phyloP scores from a whole-genome alignment of 2,113 vertebrate genomes.

The Sinocyclocheilus maitianheensis region DNA sequence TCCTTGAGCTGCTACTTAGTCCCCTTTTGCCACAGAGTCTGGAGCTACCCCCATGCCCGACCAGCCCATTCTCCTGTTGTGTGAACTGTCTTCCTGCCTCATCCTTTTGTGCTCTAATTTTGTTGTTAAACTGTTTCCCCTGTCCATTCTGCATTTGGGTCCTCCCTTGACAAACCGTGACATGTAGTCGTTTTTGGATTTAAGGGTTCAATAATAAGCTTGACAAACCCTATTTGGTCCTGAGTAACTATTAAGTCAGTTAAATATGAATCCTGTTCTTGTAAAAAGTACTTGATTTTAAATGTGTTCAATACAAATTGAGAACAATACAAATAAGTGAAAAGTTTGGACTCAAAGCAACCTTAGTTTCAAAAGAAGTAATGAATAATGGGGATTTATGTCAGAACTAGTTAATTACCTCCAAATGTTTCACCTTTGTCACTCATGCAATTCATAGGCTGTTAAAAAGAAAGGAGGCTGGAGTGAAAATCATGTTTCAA shows the following conservation, averaged over 20 bases:
- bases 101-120: no score
- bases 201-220: background rate
- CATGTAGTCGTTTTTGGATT: background rate
- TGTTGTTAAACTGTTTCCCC: no score
- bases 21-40: no score
- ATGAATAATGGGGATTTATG: slow-evolving; percentile 1
- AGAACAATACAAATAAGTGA: slow-evolving; percentile 10
- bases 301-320: background rate
- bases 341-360: background rate
- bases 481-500: slow-evolving; percentile 17
- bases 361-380: background rate
- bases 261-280: background rate
- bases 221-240: slow-evolving; percentile 15
- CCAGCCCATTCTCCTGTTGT: no score
- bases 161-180: no score
- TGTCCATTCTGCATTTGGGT: no score
- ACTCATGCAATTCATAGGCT: background rate
- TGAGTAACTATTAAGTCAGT: slow-evolving; percentile 8
- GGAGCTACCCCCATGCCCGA: no score
- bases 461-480: background rate
- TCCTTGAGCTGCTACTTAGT: no score
- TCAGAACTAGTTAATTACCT: background rate
- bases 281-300: background rate
- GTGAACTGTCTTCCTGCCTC: no score
- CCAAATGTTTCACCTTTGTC: background rate